Conservation (phyloP, 2,888 invertebrate species). For the Scaptomyza cyrtandrae region DNA sequence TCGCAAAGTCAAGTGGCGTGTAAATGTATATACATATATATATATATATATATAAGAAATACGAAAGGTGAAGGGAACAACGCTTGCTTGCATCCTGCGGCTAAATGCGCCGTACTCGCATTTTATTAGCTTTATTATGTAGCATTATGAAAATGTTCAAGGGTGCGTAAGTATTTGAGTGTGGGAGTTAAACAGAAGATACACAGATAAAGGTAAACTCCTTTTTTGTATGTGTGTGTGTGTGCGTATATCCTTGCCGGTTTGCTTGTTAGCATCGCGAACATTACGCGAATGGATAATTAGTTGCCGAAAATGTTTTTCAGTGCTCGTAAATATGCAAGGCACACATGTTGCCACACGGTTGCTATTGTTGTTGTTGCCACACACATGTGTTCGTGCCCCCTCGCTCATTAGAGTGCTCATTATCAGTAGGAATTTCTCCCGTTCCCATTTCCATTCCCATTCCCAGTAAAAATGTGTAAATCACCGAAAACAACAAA, state of each 20-base stretch:
- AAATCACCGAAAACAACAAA: conserved; percentile 66
- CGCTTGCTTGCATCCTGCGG: conserved; percentile 56
- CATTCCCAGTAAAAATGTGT: conserved; percentile 51
- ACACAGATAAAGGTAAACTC: conserved; percentile 36
- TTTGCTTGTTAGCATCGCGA: conserved; percentile 64
- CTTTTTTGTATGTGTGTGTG: background rate
- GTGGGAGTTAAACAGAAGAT: conserved; percentile 4
- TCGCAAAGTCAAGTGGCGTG: conserved; percentile 84
- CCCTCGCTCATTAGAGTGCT: conserved; percentile 75
- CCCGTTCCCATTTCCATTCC: conserved; percentile 15
- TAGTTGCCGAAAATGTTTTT: conserved; percentile 82
- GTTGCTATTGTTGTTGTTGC: conserved; percentile 29
- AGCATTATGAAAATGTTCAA: conserved; percentile 50
- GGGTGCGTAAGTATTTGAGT: conserved; percentile 1
- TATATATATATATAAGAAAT: too few species aligned
- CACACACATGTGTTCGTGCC: conserved; percentile 52
- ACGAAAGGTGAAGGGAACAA: conserved; percentile 24
- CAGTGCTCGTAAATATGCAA: conserved; percentile 80
- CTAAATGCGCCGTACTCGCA: conserved; percentile 63
- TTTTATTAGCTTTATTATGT: conserved; percentile 79
- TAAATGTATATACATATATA: conserved; percentile 59
- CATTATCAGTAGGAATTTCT: conserved; percentile 71
- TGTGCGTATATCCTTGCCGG: background rate
- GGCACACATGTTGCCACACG: conserved; percentile 77
- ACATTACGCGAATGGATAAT: conserved; percentile 83